phyloP scores from a whole-genome alignment of 2,888 invertebrate genomes.

The Volucella zonaria region DNA sequence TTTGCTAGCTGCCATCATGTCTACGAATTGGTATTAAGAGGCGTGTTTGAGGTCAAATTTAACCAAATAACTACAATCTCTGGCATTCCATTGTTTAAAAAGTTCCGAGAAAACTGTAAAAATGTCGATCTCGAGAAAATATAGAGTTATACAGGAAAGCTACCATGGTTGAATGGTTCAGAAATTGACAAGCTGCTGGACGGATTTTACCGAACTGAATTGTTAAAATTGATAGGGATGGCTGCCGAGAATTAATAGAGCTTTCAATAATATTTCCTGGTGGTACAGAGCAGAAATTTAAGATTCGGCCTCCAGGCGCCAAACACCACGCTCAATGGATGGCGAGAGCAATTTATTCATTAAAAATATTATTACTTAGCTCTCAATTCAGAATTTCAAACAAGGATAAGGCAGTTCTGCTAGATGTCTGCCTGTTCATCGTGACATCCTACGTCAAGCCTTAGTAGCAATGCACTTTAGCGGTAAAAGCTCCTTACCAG shows the following conservation, averaged over 20 bases:
- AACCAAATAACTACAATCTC: background rate
- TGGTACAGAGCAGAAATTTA: background rate
- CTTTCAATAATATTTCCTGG: background rate
- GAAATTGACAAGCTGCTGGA: too few relatives aligned
- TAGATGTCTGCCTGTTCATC: too few relatives aligned
- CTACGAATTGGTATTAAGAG: constrained; percentile 2
- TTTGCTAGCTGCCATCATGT: background rate
- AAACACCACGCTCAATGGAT: constrained; percentile 9
- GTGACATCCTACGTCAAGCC: too few relatives aligned
- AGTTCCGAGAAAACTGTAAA: constrained; percentile 4
- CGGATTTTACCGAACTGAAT: too few relatives aligned
- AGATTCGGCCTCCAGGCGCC: too few relatives aligned
- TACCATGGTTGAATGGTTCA: background rate
- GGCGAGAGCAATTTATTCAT: constrained; percentile 7
- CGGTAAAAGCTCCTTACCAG: too few relatives aligned
- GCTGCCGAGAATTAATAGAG: too few relatives aligned
- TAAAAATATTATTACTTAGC: too few relatives aligned
- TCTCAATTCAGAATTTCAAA: too few relatives aligned
- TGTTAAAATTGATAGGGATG: too few relatives aligned
- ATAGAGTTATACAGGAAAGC: background rate
- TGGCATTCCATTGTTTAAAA: constrained; percentile 14
- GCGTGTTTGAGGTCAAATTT: constrained; percentile 7
- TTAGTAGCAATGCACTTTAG: too few relatives aligned
- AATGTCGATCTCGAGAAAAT: background rate
- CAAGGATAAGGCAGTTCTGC: too few relatives aligned